Evolutionary conservation across 92 coral and sea anemone species (phyloP).

Genomic region (Galaxea fascicularis): DNA sequence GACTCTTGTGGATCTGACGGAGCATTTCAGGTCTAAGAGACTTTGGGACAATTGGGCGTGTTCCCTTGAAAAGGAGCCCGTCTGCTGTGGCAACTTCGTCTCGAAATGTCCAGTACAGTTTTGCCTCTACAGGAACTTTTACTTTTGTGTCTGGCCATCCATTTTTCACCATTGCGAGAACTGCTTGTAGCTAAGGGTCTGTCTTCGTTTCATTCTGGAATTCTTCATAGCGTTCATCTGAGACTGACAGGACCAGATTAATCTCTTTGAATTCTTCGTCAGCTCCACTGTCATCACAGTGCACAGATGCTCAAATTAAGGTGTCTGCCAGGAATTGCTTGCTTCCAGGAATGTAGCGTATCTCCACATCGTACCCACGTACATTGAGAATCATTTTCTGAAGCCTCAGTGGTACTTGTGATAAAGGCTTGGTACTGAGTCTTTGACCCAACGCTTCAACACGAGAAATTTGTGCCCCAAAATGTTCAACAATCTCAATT

Average conservation of each 20-base stretch:
- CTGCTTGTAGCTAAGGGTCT: conserved; percentile 9
- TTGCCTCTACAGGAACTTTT: background rate
- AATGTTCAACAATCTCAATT: no score
- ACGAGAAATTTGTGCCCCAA: no score
- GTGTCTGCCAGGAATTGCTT: conserved; percentile 38
- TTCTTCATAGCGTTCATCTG: background rate
- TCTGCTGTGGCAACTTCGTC: conserved; percentile 11
- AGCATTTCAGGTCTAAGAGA: conserved; percentile 23
- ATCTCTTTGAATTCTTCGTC: conserved; percentile 12
- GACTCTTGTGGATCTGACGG: background rate
- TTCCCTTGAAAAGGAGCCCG: conserved; percentile 27
- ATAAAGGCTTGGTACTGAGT: no score
- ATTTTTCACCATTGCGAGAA: background rate
- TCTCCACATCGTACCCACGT: no score
- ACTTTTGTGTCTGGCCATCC: conserved; percentile 15
- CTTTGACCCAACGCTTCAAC: no score
- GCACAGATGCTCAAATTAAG: conserved; percentile 19
- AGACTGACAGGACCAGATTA: conserved; percentile 12
- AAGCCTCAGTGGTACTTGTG: no score
- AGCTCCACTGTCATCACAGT: background rate
- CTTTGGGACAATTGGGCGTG: conserved; percentile 6
- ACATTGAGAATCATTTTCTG: no score
- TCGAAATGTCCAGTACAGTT: conserved; percentile 21
- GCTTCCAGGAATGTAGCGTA: conserved; percentile 38
- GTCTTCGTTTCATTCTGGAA: background rate